These are phyloP conservation scores for Mamestra configurata DNA, from an alignment of 1,140 invertebrate species.

Conservation along the genomic window DNA sequence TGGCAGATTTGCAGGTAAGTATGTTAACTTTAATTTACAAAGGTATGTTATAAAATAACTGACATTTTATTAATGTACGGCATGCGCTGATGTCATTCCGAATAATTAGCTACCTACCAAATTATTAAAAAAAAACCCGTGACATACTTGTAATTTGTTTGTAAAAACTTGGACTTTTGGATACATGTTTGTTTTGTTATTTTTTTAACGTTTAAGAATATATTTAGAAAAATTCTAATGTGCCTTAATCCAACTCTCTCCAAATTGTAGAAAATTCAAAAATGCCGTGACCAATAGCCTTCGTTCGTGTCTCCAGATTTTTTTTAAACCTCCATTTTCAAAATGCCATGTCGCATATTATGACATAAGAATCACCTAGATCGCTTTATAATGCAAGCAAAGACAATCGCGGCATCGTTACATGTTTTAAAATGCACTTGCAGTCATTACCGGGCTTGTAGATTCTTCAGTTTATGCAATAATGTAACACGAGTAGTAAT, in stretches of 20 bases:
- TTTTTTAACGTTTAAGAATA: no score
- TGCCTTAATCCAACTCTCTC: not conserved
- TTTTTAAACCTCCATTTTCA: not conserved
- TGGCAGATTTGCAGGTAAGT: not conserved
- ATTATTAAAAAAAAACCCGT: no score
- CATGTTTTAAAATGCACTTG: not conserved
- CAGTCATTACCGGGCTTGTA: not conserved
- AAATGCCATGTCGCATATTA: not conserved
- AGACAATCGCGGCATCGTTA: conserved; percentile 12
- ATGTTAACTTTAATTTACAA: no score
- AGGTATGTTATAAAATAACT: no score
- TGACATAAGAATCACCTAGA: not conserved
- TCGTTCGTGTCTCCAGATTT: not conserved
- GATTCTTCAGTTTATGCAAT: conserved; percentile 7
- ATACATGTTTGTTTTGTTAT: no score
- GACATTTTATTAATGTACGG: no score
- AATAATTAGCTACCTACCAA: no score
- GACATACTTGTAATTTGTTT: no score
- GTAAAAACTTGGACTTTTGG: no score
- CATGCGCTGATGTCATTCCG: no score
- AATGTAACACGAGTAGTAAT: not conserved
- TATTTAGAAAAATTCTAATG: not conserved
- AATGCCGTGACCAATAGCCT: not conserved
- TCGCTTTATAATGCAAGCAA: conserved; percentile 33
- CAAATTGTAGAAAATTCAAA: not conserved